Conservation (phyloP, 37 sponge, comb jelly and placozoan genomes). For the Axinella damicornis region DNA sequence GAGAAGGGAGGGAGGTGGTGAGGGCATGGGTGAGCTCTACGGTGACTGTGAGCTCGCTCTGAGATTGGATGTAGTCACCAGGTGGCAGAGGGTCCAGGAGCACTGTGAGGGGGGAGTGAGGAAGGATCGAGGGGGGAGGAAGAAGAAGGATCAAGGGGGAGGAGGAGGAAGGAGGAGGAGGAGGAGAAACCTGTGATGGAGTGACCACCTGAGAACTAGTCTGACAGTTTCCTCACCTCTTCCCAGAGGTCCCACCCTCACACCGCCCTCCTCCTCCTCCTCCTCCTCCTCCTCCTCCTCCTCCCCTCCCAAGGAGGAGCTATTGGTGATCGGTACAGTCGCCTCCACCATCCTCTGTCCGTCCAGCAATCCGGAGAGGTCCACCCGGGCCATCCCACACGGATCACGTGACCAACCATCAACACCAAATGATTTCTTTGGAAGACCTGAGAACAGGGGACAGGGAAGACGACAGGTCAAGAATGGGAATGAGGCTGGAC, state of each 20-base stretch:
- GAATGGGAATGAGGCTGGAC: too few relatives aligned
- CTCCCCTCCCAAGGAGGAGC: too few relatives aligned
- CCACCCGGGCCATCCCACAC: conserved; percentile 79
- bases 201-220: not conserved
- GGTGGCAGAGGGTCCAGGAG: conserved; percentile 22
- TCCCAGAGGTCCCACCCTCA: not conserved
- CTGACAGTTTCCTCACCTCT: not conserved
- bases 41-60: conserved; percentile 49
- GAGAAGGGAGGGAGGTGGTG: not conserved
- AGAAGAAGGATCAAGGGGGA: too few relatives aligned
- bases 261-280: not conserved
- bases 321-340: conserved; percentile 61
- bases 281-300: conserved; percentile 17
- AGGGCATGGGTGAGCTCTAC: conserved; percentile 63
- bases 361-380: conserved; percentile 70
- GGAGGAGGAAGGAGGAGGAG: too few relatives aligned
- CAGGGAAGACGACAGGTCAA: too few relatives aligned
- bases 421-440: too few relatives aligned
- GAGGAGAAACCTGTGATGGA: too few relatives aligned
- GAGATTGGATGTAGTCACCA: conserved; percentile 64
- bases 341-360: conserved; percentile 66
- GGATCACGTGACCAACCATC: conserved; percentile 6
- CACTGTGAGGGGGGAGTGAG: not conserved
- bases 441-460: too few relatives aligned
- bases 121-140: too few relatives aligned